These are phyloP conservation scores for Campoletis sonorensis DNA, from an alignment of 1,140 invertebrate genomes.

Conservation along the genomic window DNA sequence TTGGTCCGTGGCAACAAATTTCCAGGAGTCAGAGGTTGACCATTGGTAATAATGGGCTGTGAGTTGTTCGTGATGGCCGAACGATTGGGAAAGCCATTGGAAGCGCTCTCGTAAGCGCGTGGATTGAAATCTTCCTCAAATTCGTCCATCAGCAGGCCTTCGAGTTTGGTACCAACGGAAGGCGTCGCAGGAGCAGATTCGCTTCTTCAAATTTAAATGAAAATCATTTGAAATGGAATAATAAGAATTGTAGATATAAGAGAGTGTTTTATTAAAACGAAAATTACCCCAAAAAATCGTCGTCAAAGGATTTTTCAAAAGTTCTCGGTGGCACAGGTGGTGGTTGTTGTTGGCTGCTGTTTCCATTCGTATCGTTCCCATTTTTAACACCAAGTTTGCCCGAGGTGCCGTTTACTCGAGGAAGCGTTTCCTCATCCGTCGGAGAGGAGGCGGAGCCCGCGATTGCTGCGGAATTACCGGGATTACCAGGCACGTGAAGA, in stretches of 20 bases:
- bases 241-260: too few species aligned
- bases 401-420: slow-evolving; percentile 67
- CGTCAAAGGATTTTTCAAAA: slow-evolving; percentile 79
- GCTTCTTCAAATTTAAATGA: slow-evolving; percentile 55
- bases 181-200: slow-evolving; percentile 74
- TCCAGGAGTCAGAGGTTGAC: slow-evolving; percentile 66
- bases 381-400: slow-evolving; percentile 44
- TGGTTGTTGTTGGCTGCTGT: slow-evolving; percentile 74
- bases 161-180: slow-evolving; percentile 86
- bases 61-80: slow-evolving; percentile 64
- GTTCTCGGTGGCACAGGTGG: slow-evolving; percentile 83
- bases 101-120: slow-evolving; percentile 81
- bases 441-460: neutral
- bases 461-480: slow-evolving; percentile 45
- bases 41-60: slow-evolving; percentile 67
- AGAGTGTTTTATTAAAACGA: neutral
- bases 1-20: slow-evolving; percentile 72
- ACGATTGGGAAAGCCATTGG: slow-evolving; percentile 72
- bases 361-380: slow-evolving; percentile 72
- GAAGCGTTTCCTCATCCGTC: slow-evolving; percentile 54
- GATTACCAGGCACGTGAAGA: slow-evolving; percentile 71
- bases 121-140: slow-evolving; percentile 88
- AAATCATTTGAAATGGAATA: slow-evolving; percentile 8
- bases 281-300: slow-evolving; percentile 72
- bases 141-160: slow-evolving; percentile 89